Percentiles rank a stretch among this genome's conserved stretches.
These are phyloP conservation scores for Mechanitis mazaeus DNA, from an alignment of 2,888 invertebrate genomes.

Conservation along the genomic window DNA sequence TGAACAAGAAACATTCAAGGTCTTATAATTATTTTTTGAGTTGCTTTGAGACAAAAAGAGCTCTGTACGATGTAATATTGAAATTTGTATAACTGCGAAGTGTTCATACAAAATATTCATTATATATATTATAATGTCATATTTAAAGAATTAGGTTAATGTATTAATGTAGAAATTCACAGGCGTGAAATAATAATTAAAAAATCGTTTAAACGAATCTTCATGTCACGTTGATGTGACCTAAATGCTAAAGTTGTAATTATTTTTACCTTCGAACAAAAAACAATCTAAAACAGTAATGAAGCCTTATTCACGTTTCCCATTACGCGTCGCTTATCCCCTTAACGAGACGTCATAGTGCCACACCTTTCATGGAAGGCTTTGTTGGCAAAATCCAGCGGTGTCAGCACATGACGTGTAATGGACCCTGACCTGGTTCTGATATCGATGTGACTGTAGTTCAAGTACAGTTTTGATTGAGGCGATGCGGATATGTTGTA, in stretches of 20 bases:
- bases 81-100: too few relatives aligned
- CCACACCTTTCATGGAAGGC: conserved; percentile 24
- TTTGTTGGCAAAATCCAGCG: conserved; percentile 27
- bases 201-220: too few relatives aligned
- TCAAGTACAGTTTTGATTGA: conserved; percentile 51
- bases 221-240: too few relatives aligned
- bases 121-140: too few relatives aligned
- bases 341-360: conserved; percentile 9
- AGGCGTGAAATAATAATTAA: too few relatives aligned
- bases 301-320: conserved; percentile 6
- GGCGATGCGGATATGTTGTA: conserved; percentile 6
- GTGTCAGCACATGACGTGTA: conserved; percentile 41
- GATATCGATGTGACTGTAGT: conserved; percentile 58
- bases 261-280: background rate
- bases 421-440: conserved; percentile 60
- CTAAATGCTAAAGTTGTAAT: background rate
- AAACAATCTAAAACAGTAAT: conserved; percentile 2
- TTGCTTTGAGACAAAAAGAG: too few relatives aligned
- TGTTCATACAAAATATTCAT: too few relatives aligned
- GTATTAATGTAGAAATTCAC: too few relatives aligned
- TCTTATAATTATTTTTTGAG: too few relatives aligned
- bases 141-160: too few relatives aligned
- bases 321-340: background rate
- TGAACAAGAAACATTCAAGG: too few relatives aligned
- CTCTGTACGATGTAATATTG: too few relatives aligned